Conservation (phyloP, 2,888 invertebrate species). For the Phengaris alcon region DNA sequence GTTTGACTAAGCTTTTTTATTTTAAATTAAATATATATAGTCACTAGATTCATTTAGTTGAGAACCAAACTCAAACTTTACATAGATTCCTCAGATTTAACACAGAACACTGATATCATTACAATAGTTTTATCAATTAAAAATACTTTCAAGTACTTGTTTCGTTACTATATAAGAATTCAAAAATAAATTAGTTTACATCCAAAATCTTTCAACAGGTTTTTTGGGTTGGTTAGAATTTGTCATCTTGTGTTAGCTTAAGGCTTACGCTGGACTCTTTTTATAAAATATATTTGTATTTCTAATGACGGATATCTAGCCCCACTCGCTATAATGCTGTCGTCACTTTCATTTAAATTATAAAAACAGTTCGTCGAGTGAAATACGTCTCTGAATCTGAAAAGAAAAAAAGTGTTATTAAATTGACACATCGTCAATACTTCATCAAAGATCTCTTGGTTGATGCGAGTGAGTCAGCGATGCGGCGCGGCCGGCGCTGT, state of each 20-base stretch:
- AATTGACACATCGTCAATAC: conserved; percentile 40
- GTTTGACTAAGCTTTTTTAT: too few species aligned
- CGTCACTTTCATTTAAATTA: conserved; percentile 19
- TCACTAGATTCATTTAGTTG: too few species aligned
- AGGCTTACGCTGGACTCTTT: background rate
- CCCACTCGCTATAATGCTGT: conserved; percentile 1
- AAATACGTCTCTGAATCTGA: conserved; percentile 14
- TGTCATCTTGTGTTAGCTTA: background rate
- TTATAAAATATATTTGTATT: background rate
- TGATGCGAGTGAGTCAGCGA: conserved; percentile 66
- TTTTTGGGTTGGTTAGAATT: background rate
- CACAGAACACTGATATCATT: too few species aligned
- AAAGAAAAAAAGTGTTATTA: conserved; percentile 29
- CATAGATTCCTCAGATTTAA: too few species aligned
- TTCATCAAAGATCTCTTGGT: conserved; percentile 48
- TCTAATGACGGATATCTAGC: background rate
- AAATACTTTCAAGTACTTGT: too few species aligned
- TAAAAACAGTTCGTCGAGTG: conserved; percentile 17
- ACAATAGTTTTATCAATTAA: too few species aligned
- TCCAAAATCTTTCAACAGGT: too few species aligned
- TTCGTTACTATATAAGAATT: too few species aligned
- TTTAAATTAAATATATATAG: too few species aligned
- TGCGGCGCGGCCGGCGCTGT: conserved; percentile 64
- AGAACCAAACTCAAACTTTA: too few species aligned
- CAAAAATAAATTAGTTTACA: too few species aligned